Conservation (phyloP, 92 coral and sea anemone genomes). For the Paramuricea clavata region DNA sequence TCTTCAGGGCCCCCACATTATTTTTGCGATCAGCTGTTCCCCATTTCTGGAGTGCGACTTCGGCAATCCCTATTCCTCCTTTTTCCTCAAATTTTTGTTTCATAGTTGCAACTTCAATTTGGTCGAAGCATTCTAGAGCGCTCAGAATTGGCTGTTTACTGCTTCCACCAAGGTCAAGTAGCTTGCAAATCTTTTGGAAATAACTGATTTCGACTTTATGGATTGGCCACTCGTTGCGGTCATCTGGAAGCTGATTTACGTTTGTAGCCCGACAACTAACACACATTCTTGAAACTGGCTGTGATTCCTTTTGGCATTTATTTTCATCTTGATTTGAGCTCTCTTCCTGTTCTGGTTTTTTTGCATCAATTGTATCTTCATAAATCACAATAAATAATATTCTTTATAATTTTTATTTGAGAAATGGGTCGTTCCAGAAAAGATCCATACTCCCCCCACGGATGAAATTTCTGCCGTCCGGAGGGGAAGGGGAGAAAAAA, state of each 20-base stretch:
- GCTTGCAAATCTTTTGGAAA: neutral
- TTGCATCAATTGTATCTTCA: too few relatives aligned
- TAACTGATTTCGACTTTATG: neutral
- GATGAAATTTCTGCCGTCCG: too few relatives aligned
- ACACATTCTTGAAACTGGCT: too few relatives aligned
- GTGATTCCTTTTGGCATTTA: too few relatives aligned
- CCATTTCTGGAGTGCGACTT: neutral
- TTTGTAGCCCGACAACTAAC: too few relatives aligned
- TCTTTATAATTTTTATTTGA: too few relatives aligned
- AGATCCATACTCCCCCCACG: too few relatives aligned
- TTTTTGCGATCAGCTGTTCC: neutral
- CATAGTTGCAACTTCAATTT: neutral
- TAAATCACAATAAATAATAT: too few relatives aligned
- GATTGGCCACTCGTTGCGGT: neutral
- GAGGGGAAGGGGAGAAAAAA: too few relatives aligned
- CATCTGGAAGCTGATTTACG: neutral
- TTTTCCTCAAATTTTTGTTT: neutral
- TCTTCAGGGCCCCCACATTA: neutral
- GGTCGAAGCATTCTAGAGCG: neutral
- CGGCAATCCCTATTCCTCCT: neutral
- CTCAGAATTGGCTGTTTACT: neutral
- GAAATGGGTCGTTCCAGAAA: too few relatives aligned
- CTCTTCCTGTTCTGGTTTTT: too few relatives aligned
- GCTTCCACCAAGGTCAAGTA: neutral
- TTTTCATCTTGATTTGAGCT: too few relatives aligned